These are phyloP conservation scores for Microctonus aethiopoides DNA, from an alignment of 2,888 invertebrate species.

Conservation along the genomic window DNA sequence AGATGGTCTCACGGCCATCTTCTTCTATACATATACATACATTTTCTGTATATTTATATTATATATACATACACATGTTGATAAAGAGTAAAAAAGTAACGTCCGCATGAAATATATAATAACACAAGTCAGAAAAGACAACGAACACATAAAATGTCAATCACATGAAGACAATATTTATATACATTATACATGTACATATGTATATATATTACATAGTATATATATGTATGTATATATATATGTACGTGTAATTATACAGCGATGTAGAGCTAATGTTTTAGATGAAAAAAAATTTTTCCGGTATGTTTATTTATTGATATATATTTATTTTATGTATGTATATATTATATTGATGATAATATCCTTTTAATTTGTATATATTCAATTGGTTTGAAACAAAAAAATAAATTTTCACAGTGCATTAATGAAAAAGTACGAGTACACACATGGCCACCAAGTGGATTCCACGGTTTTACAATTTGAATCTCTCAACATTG, in stretches of 20 bases:
- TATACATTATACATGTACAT: too few species aligned
- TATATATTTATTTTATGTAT: too few species aligned
- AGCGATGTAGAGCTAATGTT: too few species aligned
- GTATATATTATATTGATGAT: neutral
- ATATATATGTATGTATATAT: too few species aligned
- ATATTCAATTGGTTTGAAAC: too few species aligned
- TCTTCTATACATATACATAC: neutral
- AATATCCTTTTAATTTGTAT: neutral
- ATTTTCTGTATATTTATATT: too few species aligned
- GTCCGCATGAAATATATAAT: neutral
- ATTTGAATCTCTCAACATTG: constrained; percentile 14
- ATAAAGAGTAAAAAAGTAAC: neutral
- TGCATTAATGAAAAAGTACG: constrained; percentile 9
- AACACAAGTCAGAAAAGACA: neutral
- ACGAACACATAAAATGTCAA: too few species aligned
- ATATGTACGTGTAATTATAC: too few species aligned
- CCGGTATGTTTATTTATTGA: too few species aligned
- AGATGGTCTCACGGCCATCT: constrained; percentile 36
- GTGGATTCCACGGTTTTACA: constrained; percentile 16
- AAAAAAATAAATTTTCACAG: neutral
- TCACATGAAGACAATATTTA: too few species aligned
- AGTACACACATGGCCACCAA: constrained; percentile 16
- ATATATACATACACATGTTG: neutral
- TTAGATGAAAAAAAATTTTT: too few species aligned
- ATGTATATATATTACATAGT: too few species aligned